Evolutionary conservation across 2,888 invertebrate species (phyloP), one percentile per base, ranked within the genome.

Genomic region (Epiblema foenella): DNA sequence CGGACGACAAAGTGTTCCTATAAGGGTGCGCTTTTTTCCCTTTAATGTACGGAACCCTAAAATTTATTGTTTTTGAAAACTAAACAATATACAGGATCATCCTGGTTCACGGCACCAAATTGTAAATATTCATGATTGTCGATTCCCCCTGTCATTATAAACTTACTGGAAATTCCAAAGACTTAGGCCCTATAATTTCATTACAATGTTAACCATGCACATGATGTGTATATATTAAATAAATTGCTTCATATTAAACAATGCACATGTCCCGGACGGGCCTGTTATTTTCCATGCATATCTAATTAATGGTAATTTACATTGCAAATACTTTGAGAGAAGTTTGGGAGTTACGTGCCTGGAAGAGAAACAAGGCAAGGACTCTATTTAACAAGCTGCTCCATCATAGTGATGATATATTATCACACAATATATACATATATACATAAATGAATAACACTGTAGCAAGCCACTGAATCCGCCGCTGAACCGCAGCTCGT

Each of bases 211-310:
- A 59, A 65, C 46, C 39, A n/a, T 52, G 20, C 24, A 49, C 62
- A 52, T 65, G 58, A 58, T 62, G 57, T 49, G 54, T 57, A 70
- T 57, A 62, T 62, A 71, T 71, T 67, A 67, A 71, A 71, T 71
- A 62, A 56, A 71, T 71, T 73, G 18, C 59, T 65, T 49, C 54
- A 62, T 70, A 72, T 74, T 66, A 74, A 58, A 74, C 76, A 74
- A 76, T 82, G 81, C 78, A 82, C 78, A 81, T 78, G 78, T 42
- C 73, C 71, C 74, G 56, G 49, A 73, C 70, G 63, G 76, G 76
- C 76, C 80, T 80, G 82, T 85, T 85, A 86, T 85, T 86, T 86
- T 87, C 87, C 84, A 88, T 88, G 88, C 87, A 88, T 89, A 89
- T 81, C 82, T 87, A 88, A 89, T 89, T 89, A 86, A 83, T 83